Base-by-base conservation (phyloP, 2,888 invertebrate species). In the Napeogenes inachia region DNA sequence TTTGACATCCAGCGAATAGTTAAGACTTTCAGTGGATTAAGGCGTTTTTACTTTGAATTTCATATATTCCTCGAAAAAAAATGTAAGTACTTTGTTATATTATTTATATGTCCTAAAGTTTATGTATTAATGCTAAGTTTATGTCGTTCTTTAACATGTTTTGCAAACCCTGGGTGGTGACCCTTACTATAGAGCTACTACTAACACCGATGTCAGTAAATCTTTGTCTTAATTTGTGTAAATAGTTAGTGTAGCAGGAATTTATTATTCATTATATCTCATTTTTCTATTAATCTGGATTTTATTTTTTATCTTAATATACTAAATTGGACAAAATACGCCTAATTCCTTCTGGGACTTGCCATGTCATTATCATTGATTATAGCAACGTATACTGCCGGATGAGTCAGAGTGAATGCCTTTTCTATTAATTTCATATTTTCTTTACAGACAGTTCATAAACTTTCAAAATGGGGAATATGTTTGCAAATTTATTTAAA, bases 401-500 rank as follows among this genome's bases (percentile, higher is more conserved):
- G 83, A 85, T 90, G 90, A 90, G 82, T 89, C 89, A 89, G 82
- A 82, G 75, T 75, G 78, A 77, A 74, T 75, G 73, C 69, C 65
- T 72, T 74, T 69, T 67, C 65, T 67, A 70, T 70, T 73, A 71
- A 75, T 75, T 71, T 74, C 76, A 75, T 77, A 74, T 73, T 75
- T 75, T 76, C 67, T 68, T 76, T 91, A 75, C 89, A 92, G 92
- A 91, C 88, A 82, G 79, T 75, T 78, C 75, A 80, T 74, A 84
- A 92, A 86, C 86, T 90, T 87, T 88, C 92, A 94, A 91, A 91
- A 99, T 99, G 99, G 99, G 99, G 92, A 98, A 97, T 93, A 94
- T 97, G 92, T 98, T 99, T 92, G 95, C 97, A 82, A 97, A 95
- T 92, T 93, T 99, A 91, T 99, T 99, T 93, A 98, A 98, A 94